Conservation (phyloP, 2,113 vertebrate species). For the Pteronura brasiliensis region DNA sequence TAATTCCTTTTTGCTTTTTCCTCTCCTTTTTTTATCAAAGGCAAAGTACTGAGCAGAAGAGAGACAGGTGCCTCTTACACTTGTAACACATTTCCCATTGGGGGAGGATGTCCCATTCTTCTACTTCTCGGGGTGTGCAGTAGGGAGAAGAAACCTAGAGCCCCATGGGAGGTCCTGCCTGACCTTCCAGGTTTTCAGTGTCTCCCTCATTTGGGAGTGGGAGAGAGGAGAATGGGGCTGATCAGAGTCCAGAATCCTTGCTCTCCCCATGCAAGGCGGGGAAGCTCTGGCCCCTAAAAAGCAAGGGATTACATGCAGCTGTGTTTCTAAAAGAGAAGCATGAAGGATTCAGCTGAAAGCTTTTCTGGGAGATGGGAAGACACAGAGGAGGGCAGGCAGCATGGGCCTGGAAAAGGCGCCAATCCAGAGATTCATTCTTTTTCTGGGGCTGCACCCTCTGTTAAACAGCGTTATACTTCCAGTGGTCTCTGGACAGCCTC, state of each 20-base stretch:
- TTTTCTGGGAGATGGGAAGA: background rate
- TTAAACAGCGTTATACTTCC: background rate
- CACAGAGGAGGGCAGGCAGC: background rate
- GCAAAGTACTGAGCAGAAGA: background rate
- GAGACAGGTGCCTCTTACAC: background rate
- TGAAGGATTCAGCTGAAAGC: background rate
- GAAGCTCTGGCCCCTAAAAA: background rate
- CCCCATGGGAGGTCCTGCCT: background rate
- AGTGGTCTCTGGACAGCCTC: background rate
- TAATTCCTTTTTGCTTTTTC: background rate
- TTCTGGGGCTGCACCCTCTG: background rate
- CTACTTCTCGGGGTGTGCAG: background rate
- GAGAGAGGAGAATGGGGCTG: background rate
- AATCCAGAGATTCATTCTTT: background rate
- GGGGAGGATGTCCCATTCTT: background rate
- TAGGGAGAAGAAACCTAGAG: background rate
- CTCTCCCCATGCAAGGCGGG: background rate
- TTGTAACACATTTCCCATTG: background rate
- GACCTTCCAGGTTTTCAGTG: background rate
- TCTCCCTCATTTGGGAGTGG: background rate
- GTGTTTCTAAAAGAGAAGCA: background rate
- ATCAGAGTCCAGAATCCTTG: background rate
- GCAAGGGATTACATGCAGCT: background rate
- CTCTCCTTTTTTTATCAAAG: background rate
- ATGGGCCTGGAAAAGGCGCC: background rate